Conservation (phyloP, 1,140 invertebrate genomes). For the Triops longicaudatus region DNA sequence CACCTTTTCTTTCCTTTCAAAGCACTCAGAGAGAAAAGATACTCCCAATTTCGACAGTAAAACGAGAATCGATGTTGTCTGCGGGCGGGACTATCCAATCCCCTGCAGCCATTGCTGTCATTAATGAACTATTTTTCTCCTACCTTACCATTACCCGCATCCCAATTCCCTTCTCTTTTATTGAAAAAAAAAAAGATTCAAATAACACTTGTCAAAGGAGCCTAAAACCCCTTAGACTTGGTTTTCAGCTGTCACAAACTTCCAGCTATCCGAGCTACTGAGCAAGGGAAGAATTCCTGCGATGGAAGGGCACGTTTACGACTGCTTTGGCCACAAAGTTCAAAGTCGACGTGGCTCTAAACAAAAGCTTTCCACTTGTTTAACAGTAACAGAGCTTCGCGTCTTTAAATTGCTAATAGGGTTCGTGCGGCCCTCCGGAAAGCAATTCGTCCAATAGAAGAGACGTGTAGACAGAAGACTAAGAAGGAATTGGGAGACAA, state of each 20-base stretch:
- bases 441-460: background rate
- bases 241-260: too few relatives aligned
- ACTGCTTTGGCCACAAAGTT: background rate
- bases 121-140: constrained; percentile 14
- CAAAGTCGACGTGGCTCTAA: background rate
- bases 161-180: background rate
- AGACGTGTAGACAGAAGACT: background rate
- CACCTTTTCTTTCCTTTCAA: constrained; percentile 21
- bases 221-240: too few relatives aligned
- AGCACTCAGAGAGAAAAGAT: background rate
- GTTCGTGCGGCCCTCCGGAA: background rate
- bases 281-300: background rate
- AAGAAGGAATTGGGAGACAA: background rate
- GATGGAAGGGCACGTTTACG: background rate
- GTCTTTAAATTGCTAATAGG: background rate
- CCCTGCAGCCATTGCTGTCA: background rate
- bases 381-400: background rate
- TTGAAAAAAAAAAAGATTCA: too few relatives aligned
- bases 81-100: background rate
- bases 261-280: background rate
- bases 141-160: constrained; percentile 19
- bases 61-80: constrained; percentile 18
- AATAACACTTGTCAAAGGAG: too few relatives aligned
- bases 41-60: background rate
- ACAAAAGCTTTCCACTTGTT: background rate